phyloP scores from a whole-genome alignment of 2,113 vertebrate genomes.

The Elgaria multicarinata region DNA sequence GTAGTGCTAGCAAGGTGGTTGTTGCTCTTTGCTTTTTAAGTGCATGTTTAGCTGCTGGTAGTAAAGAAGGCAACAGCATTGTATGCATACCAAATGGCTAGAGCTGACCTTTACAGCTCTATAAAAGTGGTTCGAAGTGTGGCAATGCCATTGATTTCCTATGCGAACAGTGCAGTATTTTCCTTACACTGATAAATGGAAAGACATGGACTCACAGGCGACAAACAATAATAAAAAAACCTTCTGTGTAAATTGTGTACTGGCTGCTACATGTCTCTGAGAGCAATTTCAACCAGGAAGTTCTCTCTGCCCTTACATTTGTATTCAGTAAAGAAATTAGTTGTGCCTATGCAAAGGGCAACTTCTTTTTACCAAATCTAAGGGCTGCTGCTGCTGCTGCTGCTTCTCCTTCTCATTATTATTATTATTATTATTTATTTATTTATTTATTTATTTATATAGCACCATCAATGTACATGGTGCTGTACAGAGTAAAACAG shows the following conservation, averaged over 20 bases:
- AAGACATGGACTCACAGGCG: constrained; percentile 43
- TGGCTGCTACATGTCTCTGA: constrained; percentile 52
- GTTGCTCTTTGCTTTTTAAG: neutral
- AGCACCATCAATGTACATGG: too few species aligned
- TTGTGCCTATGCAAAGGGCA: constrained; percentile 33
- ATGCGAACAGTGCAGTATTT: constrained; percentile 55
- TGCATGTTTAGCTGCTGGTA: constrained; percentile 2
- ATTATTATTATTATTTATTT: too few species aligned
- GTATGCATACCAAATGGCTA: constrained; percentile 5
- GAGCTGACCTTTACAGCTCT: constrained; percentile 51
- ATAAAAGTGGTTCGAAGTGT: constrained; percentile 37
- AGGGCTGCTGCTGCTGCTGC: too few species aligned
- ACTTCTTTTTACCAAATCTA: neutral
- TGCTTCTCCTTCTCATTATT: too few species aligned
- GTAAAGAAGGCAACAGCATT: constrained; percentile 27
- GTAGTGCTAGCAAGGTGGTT: neutral
- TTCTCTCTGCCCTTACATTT: constrained; percentile 47
- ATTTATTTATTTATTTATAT: too few species aligned
- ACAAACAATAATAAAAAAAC: neutral
- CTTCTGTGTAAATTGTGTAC: constrained; percentile 62
- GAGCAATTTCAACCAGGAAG: constrained; percentile 43
- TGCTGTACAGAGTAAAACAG: too few species aligned
- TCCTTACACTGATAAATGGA: constrained; percentile 42
- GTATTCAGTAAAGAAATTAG: constrained; percentile 54
- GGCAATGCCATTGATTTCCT: constrained; percentile 56